Evolutionary conservation across 2,888 invertebrate genomes (phyloP), one percentile per base, ranked within the genome.

Genomic region (Epistrophella euchroma): DNA sequence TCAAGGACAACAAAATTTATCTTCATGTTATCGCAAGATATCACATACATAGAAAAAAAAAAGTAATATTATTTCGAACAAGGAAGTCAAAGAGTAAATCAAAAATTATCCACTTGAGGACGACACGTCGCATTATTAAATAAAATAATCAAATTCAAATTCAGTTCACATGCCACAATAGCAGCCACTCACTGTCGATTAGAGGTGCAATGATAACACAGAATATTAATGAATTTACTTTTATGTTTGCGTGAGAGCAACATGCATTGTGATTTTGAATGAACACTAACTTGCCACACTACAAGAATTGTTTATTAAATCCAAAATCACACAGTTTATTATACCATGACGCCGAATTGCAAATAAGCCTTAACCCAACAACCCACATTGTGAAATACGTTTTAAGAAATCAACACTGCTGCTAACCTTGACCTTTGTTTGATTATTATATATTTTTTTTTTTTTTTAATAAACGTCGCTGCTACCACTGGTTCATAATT

Each of bases 371-470:
- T 32, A 64, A 60, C 60, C 70, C 66, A 71, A 50, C 79, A 75
- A 84, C 84, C 75, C 58, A 79, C 32, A 79, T 83, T 56, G 10
- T 28, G 25, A 62, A 77, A 52, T 40, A n/a, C 17, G 13, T 73
- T 74, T 78, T 37, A 22, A 56, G 28, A 19, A 43, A 32, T 64
- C 40, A 19, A 60, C 28, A 17, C 17, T 28, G 25, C 25, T 28
- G 32, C n/a, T 56, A 84, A 75, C 79, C 79, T 84, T 84, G 84
- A 84, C 75, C 75, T 79, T 79, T 72, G 66, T 50, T 75, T 84
- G 9, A 52, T 66, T 58, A 71, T 78, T 77, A 17, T 22, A 1
- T 35, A 15, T 37, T 40, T 22, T 40, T 15, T 56, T 19, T 35
- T 37, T 40, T 40, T 15, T 37, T 84, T 55, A 64, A 60, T 19